Evolutionary conservation across 2,113 vertebrate species (phyloP).

Genomic region (Mirza zaza): DNA sequence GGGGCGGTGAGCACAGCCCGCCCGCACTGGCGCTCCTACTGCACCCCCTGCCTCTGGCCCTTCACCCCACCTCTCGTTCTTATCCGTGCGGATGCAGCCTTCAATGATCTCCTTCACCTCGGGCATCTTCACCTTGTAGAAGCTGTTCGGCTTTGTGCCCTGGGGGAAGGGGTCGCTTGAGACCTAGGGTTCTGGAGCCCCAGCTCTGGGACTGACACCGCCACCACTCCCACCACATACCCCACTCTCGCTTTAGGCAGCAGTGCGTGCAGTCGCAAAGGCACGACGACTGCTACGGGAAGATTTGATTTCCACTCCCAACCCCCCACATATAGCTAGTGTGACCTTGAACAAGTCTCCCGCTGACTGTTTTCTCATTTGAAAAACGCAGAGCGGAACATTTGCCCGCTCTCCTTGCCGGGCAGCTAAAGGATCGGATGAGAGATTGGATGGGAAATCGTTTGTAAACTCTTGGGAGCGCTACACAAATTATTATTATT

Average conservation of each 20-base stretch:
- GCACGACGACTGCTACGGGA: not conserved
- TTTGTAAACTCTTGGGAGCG: not conserved
- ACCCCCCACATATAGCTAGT: not conserved
- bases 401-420: not conserved
- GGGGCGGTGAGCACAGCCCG: accelerated
- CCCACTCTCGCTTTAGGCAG: not conserved
- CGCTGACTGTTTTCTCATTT: not conserved
- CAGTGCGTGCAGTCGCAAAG: accelerated
- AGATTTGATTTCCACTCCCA: constrained; percentile 14
- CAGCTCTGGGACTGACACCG: accelerated
- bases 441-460: not conserved
- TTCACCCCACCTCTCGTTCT: constrained; percentile 91
- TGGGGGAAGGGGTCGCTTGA: constrained; percentile 68
- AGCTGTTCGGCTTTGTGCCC: constrained; percentile 98
- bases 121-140: constrained; percentile 97
- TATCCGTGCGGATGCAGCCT: constrained; percentile 97
- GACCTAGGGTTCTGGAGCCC: accelerated
- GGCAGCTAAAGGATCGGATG: not conserved
- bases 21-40: accelerated
- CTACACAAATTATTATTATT: not conserved
- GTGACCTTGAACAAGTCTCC: constrained; percentile 22
- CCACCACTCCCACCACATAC: accelerated
- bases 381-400: not conserved
- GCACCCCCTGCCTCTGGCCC: not conserved
- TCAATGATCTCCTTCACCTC: constrained; percentile 99